phyloP scores from a whole-genome alignment of 2,888 invertebrate genomes.

The Timema cristinae region DNA sequence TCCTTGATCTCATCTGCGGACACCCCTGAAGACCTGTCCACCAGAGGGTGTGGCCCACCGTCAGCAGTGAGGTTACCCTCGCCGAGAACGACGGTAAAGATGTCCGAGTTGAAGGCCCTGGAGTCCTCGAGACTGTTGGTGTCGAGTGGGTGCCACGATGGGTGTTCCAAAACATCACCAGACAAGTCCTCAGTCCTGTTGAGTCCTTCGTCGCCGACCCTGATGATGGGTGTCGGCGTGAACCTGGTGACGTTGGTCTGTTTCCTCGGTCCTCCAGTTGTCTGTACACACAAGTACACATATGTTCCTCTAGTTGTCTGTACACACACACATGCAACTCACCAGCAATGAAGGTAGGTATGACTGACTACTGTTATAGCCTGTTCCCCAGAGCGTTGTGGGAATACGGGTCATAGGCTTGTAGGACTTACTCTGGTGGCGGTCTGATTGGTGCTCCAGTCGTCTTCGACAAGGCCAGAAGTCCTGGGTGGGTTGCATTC shows the following conservation, averaged over 20 bases:
- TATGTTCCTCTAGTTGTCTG: too few relatives aligned
- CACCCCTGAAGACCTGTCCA: neutral
- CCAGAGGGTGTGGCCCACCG: constrained; percentile 27
- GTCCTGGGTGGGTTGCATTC: constrained; percentile 64
- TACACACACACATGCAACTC: too few relatives aligned
- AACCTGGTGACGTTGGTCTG: constrained; percentile 32
- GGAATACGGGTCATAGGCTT: too few relatives aligned
- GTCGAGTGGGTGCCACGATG: constrained; percentile 22
- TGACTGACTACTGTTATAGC: too few relatives aligned
- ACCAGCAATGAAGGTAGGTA: too few relatives aligned
- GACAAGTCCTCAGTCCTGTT: neutral
- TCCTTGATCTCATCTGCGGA: constrained; percentile 25
- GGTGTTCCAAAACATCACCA: neutral
- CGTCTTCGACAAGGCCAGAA: neutral
- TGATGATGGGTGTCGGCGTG: constrained; percentile 44
- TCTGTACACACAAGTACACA: too few relatives aligned
- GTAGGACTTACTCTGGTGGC: too few relatives aligned
- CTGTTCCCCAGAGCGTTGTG: too few relatives aligned
- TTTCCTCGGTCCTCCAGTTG: too few relatives aligned
- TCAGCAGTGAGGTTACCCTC: constrained; percentile 34
- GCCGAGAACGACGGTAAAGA: constrained; percentile 20
- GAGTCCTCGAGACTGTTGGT: constrained; percentile 28
- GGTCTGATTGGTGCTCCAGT: constrained; percentile 4
- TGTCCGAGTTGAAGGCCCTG: constrained; percentile 30
- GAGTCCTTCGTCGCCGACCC: constrained; percentile 42